These are phyloP conservation scores for Drosophila leonis DNA, from an alignment of 2,888 invertebrate species.

Conservation along the genomic window DNA sequence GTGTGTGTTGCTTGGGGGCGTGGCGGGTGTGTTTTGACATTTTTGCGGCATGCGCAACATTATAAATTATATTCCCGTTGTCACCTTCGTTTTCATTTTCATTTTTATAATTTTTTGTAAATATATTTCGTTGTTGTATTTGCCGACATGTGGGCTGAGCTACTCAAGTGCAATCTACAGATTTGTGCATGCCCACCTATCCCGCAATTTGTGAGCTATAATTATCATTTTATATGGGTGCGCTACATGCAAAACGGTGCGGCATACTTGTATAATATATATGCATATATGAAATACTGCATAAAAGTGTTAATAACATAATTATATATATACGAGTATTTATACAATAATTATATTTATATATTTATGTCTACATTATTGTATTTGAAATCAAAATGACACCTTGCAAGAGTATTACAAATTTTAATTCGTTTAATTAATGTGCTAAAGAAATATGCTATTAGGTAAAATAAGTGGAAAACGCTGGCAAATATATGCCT, in stretches of 20 bases:
- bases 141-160: slow-evolving; percentile 69
- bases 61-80: slow-evolving; percentile 79
- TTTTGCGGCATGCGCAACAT: slow-evolving; percentile 72
- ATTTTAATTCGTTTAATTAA: not conserved
- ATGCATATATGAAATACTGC: slow-evolving; percentile 7
- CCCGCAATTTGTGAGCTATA: slow-evolving; percentile 62
- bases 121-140: slow-evolving; percentile 7
- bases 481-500: not conserved
- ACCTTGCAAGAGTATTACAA: not conserved
- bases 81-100: slow-evolving; percentile 68
- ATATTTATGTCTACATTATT: not conserved
- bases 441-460: not conserved
- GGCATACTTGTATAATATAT: slow-evolving; percentile 10
- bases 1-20: slow-evolving; percentile 59
- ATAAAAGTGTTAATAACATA: slow-evolving; percentile 53
- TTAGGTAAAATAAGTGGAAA: not conserved
- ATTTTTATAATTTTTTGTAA: slow-evolving; percentile 30
- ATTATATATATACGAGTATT: slow-evolving; percentile 13
- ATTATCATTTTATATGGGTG: slow-evolving; percentile 63
- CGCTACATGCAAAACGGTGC: slow-evolving; percentile 42
- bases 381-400: not conserved
- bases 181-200: slow-evolving; percentile 65
- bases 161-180: slow-evolving; percentile 75
- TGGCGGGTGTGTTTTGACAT: slow-evolving; percentile 70
- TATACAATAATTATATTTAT: slow-evolving; percentile 31